These are phyloP conservation scores for Cepaea nemoralis DNA, from an alignment of 1,140 invertebrate species.

Conservation along the genomic window DNA sequence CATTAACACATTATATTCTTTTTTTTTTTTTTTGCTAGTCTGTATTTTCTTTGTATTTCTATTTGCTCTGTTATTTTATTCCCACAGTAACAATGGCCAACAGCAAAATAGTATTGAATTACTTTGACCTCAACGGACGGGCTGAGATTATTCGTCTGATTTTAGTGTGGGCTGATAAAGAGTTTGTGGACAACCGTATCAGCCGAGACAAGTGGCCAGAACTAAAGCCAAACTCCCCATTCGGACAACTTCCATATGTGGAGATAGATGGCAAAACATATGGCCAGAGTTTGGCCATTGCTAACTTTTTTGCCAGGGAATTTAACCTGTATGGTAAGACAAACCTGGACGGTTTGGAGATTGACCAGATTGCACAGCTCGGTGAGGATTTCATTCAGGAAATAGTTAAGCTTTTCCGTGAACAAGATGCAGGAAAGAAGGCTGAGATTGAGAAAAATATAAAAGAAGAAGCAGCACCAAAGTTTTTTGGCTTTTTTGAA, in stretches of 20 bases:
- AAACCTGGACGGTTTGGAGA: neutral
- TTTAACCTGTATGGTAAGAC: conserved; percentile 13
- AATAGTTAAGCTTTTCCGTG: neutral
- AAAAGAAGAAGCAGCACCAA: conserved; percentile 21
- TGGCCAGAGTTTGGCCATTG: neutral
- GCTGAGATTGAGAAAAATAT: neutral
- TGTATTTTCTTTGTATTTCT: too few relatives aligned
- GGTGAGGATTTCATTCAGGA: neutral
- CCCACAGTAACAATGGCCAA: too few relatives aligned
- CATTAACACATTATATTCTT: too few relatives aligned
- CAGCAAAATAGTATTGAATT: too few relatives aligned
- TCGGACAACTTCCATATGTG: conserved; percentile 10
- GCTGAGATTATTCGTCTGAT: too few relatives aligned
- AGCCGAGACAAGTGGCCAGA: too few relatives aligned
- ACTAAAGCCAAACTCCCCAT: neutral
- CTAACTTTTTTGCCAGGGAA: conserved; percentile 8
- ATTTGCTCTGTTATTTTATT: too few relatives aligned
- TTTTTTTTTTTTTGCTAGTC: too few relatives aligned
- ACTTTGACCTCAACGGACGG: too few relatives aligned
- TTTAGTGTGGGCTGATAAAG: too few relatives aligned
- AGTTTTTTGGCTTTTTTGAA: conserved; percentile 24
- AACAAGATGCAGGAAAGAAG: neutral
- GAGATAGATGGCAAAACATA: neutral
- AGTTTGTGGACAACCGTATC: too few relatives aligned
- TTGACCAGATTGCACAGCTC: neutral